Percentiles rank a stretch among this genome's conserved stretches.
These are phyloP conservation scores for Vulpes lagopus DNA, from an alignment of 2,113 vertebrate species.

Conservation along the genomic window DNA sequence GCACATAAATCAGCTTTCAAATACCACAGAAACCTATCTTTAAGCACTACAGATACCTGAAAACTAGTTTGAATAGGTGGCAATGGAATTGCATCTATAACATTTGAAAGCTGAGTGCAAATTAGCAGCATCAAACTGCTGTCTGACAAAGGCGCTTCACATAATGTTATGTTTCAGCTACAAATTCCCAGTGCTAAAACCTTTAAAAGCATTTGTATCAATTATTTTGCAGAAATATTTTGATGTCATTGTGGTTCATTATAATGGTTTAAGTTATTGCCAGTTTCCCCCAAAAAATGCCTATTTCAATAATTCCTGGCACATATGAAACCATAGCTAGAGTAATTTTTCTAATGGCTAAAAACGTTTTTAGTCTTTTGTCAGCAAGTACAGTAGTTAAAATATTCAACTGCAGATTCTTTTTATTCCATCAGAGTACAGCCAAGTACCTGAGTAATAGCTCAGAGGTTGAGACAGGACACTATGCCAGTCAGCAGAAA, in stretches of 20 bases:
- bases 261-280: constrained; percentile 28
- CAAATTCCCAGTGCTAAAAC: not conserved
- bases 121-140: constrained; percentile 8
- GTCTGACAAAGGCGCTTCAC: not conserved
- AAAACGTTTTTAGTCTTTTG: constrained; percentile 59
- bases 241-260: constrained; percentile 54
- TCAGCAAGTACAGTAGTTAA: constrained; percentile 51
- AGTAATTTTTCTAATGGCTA: constrained; percentile 73
- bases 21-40: constrained; percentile 2
- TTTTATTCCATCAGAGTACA: constrained; percentile 8
- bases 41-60: constrained; percentile 3
- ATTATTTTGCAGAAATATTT: constrained; percentile 62
- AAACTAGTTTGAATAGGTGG: constrained; percentile 28
- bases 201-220: constrained; percentile 48
- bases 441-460: not conserved
- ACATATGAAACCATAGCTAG: constrained; percentile 35
- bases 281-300: not conserved
- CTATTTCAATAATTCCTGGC: constrained; percentile 55
- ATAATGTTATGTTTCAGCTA: constrained; percentile 22
- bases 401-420: constrained; percentile 50
- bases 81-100: not conserved
- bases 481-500: not conserved
- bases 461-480: not conserved
- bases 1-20: not conserved
- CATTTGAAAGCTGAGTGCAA: constrained; percentile 6